Evolutionary conservation across 1,140 invertebrate genomes (phyloP), one percentile per base, ranked within the genome.

Genomic region (Globodera ellingtonae): DNA sequence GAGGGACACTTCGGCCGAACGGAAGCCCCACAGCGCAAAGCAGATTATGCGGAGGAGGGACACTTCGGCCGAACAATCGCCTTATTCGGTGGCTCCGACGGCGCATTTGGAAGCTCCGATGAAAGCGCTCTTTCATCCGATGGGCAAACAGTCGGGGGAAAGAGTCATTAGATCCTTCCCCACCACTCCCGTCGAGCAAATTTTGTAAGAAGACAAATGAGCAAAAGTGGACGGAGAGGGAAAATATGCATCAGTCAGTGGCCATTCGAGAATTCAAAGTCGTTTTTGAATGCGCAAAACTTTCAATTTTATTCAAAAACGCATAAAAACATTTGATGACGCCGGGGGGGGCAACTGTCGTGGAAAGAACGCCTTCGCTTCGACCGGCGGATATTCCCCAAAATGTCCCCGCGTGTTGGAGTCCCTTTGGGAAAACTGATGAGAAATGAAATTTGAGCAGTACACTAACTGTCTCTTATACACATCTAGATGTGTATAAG

Each of bases 41-140:
- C 44, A 24, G 18, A 77, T 47, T 67, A 77, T 10, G 13, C 44
- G 62, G 59, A 48, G 62, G 65, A 69, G 62, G 67, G 52, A 72
- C 35, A 35, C 35, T 35, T 35, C 15, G 24, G 24, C 24, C 67
- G 18, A 35, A 8, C 67, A 70, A 70, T 77, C 75, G 75, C 75
- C 75, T 77, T 77, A 77, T 77, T 77, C 67, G 59, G 75, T 77
- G 75, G 75, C 62, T 56, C 21, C 18, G 47, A 21, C 62, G 35
- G 48, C 67, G 24, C 67, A 44, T 62, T 67, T 77, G 47, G 50
- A 15, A 15, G 18, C 10, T 15, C 5, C 10, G 56, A 59, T 35
- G 48, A 9, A 21, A 52, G 46, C 21, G 44, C 48, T 46, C 48
- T 74, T 59, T 77, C 46, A 77, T 77, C 75, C 62, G 62, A 59